phyloP scores from a whole-genome alignment of 2,888 invertebrate genomes.

The Orthonevra nobilis region DNA sequence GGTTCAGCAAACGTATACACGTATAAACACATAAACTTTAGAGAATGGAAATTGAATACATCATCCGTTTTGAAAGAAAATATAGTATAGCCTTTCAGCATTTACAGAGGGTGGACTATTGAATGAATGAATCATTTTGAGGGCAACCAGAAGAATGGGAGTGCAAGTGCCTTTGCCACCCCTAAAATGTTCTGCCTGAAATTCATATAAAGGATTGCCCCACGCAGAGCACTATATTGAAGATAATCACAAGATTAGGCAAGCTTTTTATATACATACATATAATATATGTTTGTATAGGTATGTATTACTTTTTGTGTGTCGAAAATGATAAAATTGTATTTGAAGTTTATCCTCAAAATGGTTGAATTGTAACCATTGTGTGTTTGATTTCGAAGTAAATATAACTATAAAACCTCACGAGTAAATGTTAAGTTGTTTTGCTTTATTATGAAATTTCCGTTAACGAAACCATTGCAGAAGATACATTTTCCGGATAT shows the following conservation, averaged over 20 bases:
- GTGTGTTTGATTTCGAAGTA: too few species aligned
- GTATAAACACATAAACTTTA: too few species aligned
- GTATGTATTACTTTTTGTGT: background rate
- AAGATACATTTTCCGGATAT: too few species aligned
- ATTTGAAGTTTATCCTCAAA: conserved; percentile 3
- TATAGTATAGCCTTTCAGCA: too few species aligned
- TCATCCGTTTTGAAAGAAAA: background rate
- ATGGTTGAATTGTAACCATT: conserved; percentile 6
- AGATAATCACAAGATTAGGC: conserved; percentile 19
- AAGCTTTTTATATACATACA: too few species aligned
- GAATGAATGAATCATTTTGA: background rate
- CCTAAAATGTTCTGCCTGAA: background rate
- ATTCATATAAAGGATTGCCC: background rate
- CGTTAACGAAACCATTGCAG: too few species aligned
- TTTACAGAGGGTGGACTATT: too few species aligned
- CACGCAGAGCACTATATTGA: background rate
- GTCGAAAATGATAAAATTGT: conserved; percentile 4
- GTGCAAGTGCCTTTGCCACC: background rate
- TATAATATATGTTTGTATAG: too few species aligned
- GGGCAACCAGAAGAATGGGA: background rate
- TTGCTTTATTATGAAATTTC: too few species aligned
- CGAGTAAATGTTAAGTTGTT: too few species aligned
- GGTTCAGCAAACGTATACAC: conserved; percentile 10
- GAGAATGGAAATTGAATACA: background rate
- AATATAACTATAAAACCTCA: too few species aligned